A percentile compares a stretch with the other conserved stretches of the same genome.
Evolutionary conservation across 2,113 vertebrate species (phyloP).

Genomic region (Plectropomus leopardus): DNA sequence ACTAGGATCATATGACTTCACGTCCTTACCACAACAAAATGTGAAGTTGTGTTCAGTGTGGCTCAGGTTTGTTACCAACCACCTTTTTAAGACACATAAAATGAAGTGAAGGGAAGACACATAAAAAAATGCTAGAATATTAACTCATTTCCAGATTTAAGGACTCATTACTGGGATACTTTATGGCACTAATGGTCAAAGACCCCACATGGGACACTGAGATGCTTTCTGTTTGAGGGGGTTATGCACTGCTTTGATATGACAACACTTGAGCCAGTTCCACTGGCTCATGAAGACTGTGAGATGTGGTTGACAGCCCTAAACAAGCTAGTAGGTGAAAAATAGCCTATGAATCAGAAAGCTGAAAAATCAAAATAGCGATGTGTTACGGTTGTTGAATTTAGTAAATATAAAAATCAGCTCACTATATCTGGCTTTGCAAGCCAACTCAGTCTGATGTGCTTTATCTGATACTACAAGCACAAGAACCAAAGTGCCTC

Average conservation of each 20-base stretch:
- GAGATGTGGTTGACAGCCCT: background rate
- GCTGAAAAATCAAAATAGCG: background rate
- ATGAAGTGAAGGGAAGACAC: too few species aligned
- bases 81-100: too few species aligned
- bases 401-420: background rate
- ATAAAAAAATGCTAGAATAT: too few species aligned
- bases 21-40: too few species aligned
- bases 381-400: background rate
- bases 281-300: background rate
- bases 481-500: conserved; percentile 25
- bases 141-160: too few species aligned
- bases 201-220: too few species aligned
- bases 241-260: background rate
- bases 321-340: background rate
- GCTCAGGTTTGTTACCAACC: too few species aligned
- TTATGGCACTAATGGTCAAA: too few species aligned
- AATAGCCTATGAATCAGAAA: background rate
- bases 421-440: background rate
- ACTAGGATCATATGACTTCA: too few species aligned
- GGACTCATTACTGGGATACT: too few species aligned
- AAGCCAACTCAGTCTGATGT: conserved; percentile 25
- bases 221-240: background rate
- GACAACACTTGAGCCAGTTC: background rate
- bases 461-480: conserved; percentile 34
- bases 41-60: too few species aligned